A percentile compares a stretch with the other conserved stretches of the same genome.
phyloP scores from a whole-genome alignment of 2,888 invertebrate genomes.

The Pogonocherus hispidulus region DNA sequence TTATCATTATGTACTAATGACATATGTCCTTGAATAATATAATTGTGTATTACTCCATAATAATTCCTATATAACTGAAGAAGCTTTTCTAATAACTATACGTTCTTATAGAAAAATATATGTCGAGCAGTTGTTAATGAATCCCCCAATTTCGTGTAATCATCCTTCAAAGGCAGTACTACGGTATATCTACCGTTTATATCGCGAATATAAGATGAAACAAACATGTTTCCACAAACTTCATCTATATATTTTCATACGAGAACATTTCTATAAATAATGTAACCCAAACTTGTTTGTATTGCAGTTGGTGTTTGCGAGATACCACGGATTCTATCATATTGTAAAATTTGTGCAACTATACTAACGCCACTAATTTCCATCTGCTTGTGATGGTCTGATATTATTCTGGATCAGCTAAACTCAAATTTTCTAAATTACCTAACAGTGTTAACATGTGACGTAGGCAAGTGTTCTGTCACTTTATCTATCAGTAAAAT shows the following conservation, averaged over 20 bases:
- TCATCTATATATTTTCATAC: too few relatives aligned
- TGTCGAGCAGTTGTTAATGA: not conserved
- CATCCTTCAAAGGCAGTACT: not conserved
- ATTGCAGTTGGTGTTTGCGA: not conserved
- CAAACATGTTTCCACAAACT: not conserved
- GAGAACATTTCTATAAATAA: not conserved
- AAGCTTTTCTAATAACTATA: not conserved
- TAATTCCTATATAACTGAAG: not conserved
- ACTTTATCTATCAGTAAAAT: not conserved
- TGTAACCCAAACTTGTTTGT: not conserved
- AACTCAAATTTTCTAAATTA: slow-evolving; percentile 2
- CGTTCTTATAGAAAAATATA: not conserved
- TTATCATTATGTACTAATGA: not conserved
- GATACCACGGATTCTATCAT: not conserved
- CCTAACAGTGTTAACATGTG: not conserved
- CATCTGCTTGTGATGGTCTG: not conserved
- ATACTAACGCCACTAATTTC: not conserved
- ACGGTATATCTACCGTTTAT: not conserved
- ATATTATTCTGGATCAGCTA: slow-evolving; percentile 11
- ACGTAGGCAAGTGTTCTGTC: not conserved
- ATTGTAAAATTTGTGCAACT: not conserved
- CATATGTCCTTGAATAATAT: not conserved
- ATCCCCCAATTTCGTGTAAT: not conserved
- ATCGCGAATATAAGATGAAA: not conserved
- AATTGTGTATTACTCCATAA: not conserved